phyloP scores from a whole-genome alignment of 2,113 vertebrate species.

The Kryptolebias marmoratus region DNA sequence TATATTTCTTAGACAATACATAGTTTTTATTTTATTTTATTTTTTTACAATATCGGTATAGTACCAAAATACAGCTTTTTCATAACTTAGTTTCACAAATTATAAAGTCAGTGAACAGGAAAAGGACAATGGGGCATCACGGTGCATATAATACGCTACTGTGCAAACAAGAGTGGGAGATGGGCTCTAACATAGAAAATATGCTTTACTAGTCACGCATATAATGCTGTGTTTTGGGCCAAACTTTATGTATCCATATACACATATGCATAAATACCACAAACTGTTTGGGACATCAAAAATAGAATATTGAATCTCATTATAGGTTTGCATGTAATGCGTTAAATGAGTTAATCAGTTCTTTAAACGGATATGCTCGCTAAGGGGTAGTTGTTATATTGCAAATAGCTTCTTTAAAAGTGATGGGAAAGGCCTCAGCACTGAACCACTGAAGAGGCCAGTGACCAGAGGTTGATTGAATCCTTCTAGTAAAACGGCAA shows the following conservation, averaged over 20 bases:
- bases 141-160: constrained; percentile 77
- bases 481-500: constrained; percentile 29
- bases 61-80: constrained; percentile 89
- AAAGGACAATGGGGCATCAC: constrained; percentile 72
- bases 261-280: constrained; percentile 76
- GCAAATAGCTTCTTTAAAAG: constrained; percentile 63
- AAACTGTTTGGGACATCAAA: constrained; percentile 73
- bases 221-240: constrained; percentile 65
- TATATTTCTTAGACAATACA: constrained; percentile 88
- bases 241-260: constrained; percentile 67
- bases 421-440: constrained; percentile 43
- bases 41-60: constrained; percentile 74
- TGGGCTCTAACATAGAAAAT: constrained; percentile 72
- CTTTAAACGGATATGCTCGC: constrained; percentile 62
- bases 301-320: constrained; percentile 64
- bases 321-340: constrained; percentile 56
- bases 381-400: constrained; percentile 56
- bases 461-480: constrained; percentile 39
- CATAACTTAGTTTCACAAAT: constrained; percentile 82
- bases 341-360: constrained; percentile 69
- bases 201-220: constrained; percentile 67
- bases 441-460: constrained; percentile 33
- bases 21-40: constrained; percentile 71
- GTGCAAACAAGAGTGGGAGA: constrained; percentile 74
- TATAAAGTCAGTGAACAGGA: constrained; percentile 70